These are phyloP conservation scores for Ypsolopha sequella DNA, from an alignment of 2,888 invertebrate genomes.

Conservation along the genomic window DNA sequence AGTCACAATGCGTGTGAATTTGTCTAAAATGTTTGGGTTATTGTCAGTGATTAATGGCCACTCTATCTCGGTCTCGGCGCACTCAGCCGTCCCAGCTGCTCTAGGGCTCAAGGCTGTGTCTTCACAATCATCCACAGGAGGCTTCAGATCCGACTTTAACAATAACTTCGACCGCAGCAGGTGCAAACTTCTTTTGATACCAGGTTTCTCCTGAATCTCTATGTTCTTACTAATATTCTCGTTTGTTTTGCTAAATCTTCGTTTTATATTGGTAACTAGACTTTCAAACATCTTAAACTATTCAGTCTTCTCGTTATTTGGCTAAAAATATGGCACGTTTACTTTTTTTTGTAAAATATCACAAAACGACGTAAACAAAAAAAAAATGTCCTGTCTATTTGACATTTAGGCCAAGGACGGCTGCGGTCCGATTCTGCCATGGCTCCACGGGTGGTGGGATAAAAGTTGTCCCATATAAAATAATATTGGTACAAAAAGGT, in stretches of 20 bases:
- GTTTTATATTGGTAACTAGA: slow-evolving; percentile 50
- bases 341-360: slow-evolving; percentile 18
- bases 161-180: slow-evolving; percentile 42
- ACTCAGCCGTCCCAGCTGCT: slow-evolving; percentile 57
- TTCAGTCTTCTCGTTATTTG: slow-evolving; percentile 50
- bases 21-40: slow-evolving; percentile 57
- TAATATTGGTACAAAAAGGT: slow-evolving; percentile 9
- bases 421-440: slow-evolving; percentile 36
- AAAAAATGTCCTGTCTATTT: slow-evolving; percentile 28
- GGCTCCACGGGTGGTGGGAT: not conserved
- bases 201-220: slow-evolving; percentile 34
- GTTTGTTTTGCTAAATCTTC: slow-evolving; percentile 48
- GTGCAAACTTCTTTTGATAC: slow-evolving; percentile 39
- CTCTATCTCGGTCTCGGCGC: slow-evolving; percentile 59
- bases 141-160: slow-evolving; percentile 27
- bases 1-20: slow-evolving; percentile 57
- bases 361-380: slow-evolving; percentile 13
- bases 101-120: slow-evolving; percentile 65
- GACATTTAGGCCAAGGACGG: slow-evolving; percentile 62
- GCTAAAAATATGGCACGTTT: slow-evolving; percentile 50
- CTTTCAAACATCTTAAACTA: slow-evolving; percentile 60
- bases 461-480: not conserved
- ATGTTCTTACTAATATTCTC: slow-evolving; percentile 30
- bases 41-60: slow-evolving; percentile 67
- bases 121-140: slow-evolving; percentile 33